Evolutionary conservation across 1,140 invertebrate species (phyloP).

Genomic region (Nymphalis io): DNA sequence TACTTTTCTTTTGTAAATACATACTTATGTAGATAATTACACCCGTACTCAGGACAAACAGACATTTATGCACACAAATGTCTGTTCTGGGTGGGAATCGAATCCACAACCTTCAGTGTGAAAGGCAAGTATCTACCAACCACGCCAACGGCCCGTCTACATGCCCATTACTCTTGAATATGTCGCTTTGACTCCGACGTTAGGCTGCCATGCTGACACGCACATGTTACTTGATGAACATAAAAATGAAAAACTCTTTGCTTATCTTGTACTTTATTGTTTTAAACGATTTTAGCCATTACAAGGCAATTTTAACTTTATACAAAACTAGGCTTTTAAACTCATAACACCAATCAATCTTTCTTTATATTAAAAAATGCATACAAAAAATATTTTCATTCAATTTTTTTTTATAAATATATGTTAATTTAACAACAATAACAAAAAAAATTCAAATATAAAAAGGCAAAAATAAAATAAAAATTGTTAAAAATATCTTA

Average conservation of each 20-base stretch:
- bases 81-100: no score
- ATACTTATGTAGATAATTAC: no score
- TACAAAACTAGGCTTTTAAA: conserved; percentile 25
- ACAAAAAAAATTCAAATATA: conserved; percentile 6
- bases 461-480: conserved; percentile 10
- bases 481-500: conserved; percentile 20
- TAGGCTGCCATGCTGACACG: no score
- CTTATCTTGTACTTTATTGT: conserved; percentile 26
- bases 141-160: no score
- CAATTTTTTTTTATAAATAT: conserved; percentile 13
- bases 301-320: conserved; percentile 30
- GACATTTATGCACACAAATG: no score
- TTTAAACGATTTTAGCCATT: conserved; percentile 17
- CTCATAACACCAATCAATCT: conserved; percentile 21
- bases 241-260: neutral
- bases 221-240: neutral
- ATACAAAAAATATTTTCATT: conserved; percentile 28
- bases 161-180: no score
- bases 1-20: no score
- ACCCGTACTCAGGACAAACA: no score
- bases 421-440: conserved; percentile 26
- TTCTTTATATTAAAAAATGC: conserved; percentile 15
- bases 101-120: no score
- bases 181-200: no score
- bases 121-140: no score